Conservation (phyloP, 2,888 invertebrate species). For the Platynereis dumerilii region DNA sequence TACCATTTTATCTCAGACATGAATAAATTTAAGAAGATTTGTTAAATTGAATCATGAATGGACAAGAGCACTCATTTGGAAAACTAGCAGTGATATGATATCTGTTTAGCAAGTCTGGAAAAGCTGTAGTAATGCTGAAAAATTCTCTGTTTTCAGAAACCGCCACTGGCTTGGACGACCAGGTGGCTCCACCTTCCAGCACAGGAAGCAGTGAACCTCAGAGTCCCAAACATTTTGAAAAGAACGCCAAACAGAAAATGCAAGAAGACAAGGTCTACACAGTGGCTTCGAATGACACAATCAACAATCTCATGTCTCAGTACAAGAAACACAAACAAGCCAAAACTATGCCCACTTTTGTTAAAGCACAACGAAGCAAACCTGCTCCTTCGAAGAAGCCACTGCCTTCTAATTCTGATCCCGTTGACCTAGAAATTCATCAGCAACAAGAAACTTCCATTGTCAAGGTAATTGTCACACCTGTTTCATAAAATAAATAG, state of each 20-base stretch:
- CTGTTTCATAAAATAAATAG: background rate
- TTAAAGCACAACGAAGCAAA: conserved; percentile 35
- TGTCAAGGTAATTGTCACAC: conserved; percentile 77
- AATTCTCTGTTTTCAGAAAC: too few relatives aligned
- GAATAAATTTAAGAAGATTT: too few relatives aligned
- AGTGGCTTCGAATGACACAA: conserved; percentile 65
- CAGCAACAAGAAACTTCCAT: conserved; percentile 82
- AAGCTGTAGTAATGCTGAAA: too few relatives aligned
- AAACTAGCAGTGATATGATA: too few relatives aligned
- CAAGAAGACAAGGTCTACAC: conserved; percentile 54
- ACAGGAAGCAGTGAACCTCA: conserved; percentile 15
- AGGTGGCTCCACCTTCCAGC: too few relatives aligned
- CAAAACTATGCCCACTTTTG: conserved; percentile 62
- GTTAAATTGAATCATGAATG: too few relatives aligned
- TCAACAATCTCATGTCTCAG: conserved; percentile 66
- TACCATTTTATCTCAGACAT: too few relatives aligned
- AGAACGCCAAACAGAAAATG: background rate
- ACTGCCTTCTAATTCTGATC: conserved; percentile 35
- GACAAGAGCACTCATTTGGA: too few relatives aligned
- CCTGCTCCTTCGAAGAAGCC: conserved; percentile 24
- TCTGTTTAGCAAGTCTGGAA: too few relatives aligned
- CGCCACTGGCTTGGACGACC: too few relatives aligned
- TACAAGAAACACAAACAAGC: conserved; percentile 68
- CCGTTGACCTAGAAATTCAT: conserved; percentile 67
- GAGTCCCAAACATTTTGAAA: conserved; percentile 42